Evolutionary conservation across 2,888 invertebrate genomes (phyloP).

Genomic region (Cataglyphis livida): DNA sequence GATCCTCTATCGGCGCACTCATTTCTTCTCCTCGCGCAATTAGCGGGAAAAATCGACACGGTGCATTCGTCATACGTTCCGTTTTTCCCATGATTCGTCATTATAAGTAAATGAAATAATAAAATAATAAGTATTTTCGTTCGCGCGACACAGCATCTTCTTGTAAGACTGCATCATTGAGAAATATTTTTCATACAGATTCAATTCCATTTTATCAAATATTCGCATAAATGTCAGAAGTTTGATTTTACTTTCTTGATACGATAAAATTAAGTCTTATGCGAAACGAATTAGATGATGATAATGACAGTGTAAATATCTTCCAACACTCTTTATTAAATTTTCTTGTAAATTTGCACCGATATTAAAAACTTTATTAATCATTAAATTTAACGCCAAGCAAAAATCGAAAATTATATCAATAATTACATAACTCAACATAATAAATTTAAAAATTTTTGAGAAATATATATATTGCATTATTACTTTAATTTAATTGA

Average conservation of each 20-base stretch:
- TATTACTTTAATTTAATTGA: background rate
- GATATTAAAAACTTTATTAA: background rate
- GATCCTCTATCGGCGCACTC: background rate
- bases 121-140: conserved; percentile 7
- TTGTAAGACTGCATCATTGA: background rate
- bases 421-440: background rate
- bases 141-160: background rate
- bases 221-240: background rate
- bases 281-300: background rate
- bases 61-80: conserved; percentile 19
- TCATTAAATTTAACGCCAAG: background rate
- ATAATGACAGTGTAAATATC: background rate
- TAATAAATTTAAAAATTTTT: background rate
- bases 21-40: conserved; percentile 25
- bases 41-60: conserved; percentile 28
- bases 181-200: background rate
- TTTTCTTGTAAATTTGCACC: background rate
- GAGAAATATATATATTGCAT: background rate
- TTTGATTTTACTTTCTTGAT: background rate
- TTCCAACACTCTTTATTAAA: background rate
- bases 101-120: conserved; percentile 32
- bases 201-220: background rate
- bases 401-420: background rate
- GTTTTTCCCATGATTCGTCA: conserved; percentile 30
- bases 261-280: background rate